A percentile compares a stretch with the other conserved stretches of the same genome.
These are phyloP conservation scores for Andrena bucephala DNA, from an alignment of 2,888 invertebrate species.

Conservation along the genomic window DNA sequence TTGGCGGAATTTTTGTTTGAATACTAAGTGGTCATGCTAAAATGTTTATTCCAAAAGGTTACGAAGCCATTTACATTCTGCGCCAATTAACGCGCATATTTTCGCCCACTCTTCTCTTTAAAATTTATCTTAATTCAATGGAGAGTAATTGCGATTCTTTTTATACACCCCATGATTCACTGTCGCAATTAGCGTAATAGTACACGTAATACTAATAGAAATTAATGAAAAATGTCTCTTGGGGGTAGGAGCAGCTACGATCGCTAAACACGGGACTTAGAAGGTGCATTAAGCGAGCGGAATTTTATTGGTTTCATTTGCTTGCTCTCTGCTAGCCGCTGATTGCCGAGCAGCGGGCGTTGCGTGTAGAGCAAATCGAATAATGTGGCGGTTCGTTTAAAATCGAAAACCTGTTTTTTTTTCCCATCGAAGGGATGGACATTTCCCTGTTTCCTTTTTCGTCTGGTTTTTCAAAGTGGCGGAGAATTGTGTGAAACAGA, in stretches of 20 bases:
- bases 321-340: not conserved
- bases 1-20: too few species aligned
- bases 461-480: not conserved
- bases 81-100: too few species aligned
- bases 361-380: not conserved
- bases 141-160: too few species aligned
- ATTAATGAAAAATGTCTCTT: not conserved
- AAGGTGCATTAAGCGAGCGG: not conserved
- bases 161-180: too few species aligned
- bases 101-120: too few species aligned
- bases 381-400: slow-evolving; percentile 17
- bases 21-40: too few species aligned
- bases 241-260: not conserved
- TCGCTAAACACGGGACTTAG: not conserved
- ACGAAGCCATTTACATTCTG: too few species aligned
- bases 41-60: too few species aligned
- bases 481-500: not conserved
- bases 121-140: too few species aligned
- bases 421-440: not conserved
- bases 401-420: not conserved
- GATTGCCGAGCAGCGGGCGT: not conserved
- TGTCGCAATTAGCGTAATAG: too few species aligned
- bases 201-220: too few species aligned
- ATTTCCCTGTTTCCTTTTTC: slow-evolving; percentile 1
- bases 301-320: not conserved